Conservation (phyloP, 2,888 invertebrate genomes). For the Xestoiulus laeticollis region DNA sequence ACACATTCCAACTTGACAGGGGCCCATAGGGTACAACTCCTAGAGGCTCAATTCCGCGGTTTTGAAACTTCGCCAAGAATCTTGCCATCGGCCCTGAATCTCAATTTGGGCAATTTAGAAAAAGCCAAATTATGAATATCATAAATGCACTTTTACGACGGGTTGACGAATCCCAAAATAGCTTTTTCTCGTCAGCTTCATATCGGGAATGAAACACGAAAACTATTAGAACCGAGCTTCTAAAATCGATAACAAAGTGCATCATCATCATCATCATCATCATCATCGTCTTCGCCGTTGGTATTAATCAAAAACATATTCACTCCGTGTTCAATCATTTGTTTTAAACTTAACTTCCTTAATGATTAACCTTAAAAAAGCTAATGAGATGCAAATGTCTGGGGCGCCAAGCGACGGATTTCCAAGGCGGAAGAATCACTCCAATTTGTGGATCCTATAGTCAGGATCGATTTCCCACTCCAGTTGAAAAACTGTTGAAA, state of each 20-base stretch:
- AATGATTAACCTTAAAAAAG: slow-evolving; percentile 24
- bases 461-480: neutral
- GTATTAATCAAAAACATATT: slow-evolving; percentile 9
- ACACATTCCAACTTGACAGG: too few species aligned
- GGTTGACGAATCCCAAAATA: slow-evolving; percentile 18
- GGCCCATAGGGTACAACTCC: too few species aligned
- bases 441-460: neutral
- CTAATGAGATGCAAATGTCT: slow-evolving; percentile 7
- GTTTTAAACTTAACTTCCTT: slow-evolving; percentile 26
- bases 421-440: neutral
- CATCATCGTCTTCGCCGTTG: slow-evolving; percentile 20
- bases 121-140: slow-evolving; percentile 8
- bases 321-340: slow-evolving; percentile 19
- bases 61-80: too few species aligned
- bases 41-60: too few species aligned
- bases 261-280: too few species aligned
- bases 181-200: neutral
- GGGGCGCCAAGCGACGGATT: neutral
- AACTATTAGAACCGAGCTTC: neutral
- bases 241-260: neutral
- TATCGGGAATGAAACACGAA: neutral
- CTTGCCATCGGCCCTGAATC: neutral
- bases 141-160: slow-evolving; percentile 12
- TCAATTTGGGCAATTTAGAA: neutral
- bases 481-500: neutral